Evolutionary conservation across 35 echinoderm and acorn worm genomes (phyloP).

Genomic region (Strongylocentrotus purpuratus): DNA sequence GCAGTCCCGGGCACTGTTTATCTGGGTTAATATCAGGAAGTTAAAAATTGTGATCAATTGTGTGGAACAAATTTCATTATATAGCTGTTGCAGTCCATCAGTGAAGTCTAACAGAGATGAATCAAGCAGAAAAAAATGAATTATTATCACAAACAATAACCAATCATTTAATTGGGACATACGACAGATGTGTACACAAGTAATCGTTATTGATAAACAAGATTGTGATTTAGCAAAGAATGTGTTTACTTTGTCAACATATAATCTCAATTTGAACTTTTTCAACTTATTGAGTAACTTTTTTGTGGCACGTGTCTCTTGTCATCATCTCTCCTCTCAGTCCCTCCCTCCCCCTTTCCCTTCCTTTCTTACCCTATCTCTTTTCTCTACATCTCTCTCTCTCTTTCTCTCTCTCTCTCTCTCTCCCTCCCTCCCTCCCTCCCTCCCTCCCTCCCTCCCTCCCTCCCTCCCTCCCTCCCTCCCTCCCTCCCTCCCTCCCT

Average conservation of each 20-base stretch:
- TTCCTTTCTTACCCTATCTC: too few species aligned
- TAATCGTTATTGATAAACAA: not conserved
- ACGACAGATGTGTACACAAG: not conserved
- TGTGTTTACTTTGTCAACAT: not conserved
- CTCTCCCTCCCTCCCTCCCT: too few species aligned
- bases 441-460: too few species aligned
- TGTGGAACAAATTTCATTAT: not conserved
- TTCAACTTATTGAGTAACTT: too few species aligned
- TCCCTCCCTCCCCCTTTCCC: too few species aligned
- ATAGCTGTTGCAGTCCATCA: not conserved
- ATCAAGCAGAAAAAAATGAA: not conserved
- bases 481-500: too few species aligned
- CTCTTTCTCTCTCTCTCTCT: too few species aligned
- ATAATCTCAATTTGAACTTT: too few species aligned
- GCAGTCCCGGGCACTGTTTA: not conserved
- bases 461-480: too few species aligned
- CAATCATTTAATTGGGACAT: not conserved
- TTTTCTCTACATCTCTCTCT: too few species aligned
- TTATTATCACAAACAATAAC: not conserved
- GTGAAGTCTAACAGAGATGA: not conserved
- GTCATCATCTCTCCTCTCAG: too few species aligned
- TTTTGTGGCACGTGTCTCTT: too few species aligned
- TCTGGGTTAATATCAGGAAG: constrained; percentile 1
- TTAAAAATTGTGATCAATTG: not conserved
- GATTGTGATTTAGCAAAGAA: not conserved